phyloP scores from a whole-genome alignment of 2,797 vertebrate genomes.

The Cirrhinus molitorella region DNA sequence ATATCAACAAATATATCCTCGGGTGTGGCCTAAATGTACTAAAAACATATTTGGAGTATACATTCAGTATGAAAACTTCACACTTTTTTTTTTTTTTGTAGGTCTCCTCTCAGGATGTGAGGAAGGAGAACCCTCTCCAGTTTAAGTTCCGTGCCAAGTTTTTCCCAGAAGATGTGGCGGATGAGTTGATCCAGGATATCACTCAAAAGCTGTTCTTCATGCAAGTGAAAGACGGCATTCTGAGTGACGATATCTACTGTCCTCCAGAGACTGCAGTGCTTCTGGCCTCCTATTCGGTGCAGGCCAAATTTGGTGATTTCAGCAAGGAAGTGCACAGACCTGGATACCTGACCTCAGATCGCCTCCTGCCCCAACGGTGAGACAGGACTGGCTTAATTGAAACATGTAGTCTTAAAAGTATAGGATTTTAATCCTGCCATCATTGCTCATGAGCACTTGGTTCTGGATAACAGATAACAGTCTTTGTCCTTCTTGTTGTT shows the following conservation, averaged over 20 bases:
- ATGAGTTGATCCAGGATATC: constrained; percentile 97
- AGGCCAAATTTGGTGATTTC: constrained; percentile 95
- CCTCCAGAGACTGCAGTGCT: constrained; percentile 96
- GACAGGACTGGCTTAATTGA: constrained; percentile 16
- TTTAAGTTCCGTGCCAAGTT: constrained; percentile 97
- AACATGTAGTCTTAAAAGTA: neutral
- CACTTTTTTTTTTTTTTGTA: constrained; percentile 60
- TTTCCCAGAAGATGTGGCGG: constrained; percentile 94
- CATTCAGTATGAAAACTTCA: neutral
- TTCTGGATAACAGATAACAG: neutral
- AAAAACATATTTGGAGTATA: neutral
- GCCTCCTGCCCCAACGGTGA: constrained; percentile 92
- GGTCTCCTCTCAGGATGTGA: constrained; percentile 94
- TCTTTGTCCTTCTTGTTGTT: constrained; percentile 9
- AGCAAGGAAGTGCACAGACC: constrained; percentile 86
- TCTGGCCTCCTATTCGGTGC: constrained; percentile 94
- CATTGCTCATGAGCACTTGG: neutral
- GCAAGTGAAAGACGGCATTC: constrained; percentile 93
- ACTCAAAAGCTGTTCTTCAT: constrained; percentile 98
- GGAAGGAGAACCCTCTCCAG: constrained; percentile 93
- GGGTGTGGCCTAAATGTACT: neutral
- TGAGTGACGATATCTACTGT: constrained; percentile 95
- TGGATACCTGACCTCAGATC: constrained; percentile 91
- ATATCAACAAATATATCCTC: neutral
- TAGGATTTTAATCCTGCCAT: neutral